A percentile compares a stretch with the other conserved stretches of the same genome.
Evolutionary conservation across 2,888 invertebrate species (phyloP).

Genomic region (Villa cingulata): DNA sequence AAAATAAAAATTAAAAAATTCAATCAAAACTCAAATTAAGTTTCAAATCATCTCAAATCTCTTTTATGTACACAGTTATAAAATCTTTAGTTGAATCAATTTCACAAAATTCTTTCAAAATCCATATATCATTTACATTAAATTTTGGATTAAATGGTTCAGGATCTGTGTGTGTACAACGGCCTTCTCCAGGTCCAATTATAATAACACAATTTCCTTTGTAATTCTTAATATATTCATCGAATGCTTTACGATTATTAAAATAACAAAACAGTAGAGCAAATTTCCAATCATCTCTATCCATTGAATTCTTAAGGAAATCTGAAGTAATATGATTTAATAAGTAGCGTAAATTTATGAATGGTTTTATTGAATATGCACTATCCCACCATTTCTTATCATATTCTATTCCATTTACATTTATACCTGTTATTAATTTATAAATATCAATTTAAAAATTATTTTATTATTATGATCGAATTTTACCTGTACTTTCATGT

Average conservation of each 20-base stretch:
- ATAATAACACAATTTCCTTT: conserved; percentile 53
- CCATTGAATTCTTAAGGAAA: conserved; percentile 37
- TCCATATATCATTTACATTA: conserved; percentile 39
- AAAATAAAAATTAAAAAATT: conserved; percentile 29
- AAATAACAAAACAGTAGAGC: conserved; percentile 72
- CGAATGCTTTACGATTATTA: conserved; percentile 55
- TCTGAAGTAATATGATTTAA: conserved; percentile 27
- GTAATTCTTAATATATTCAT: conserved; percentile 50
- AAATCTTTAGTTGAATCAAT: conserved; percentile 49
- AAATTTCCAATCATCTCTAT: conserved; percentile 18
- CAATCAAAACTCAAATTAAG: not conserved
- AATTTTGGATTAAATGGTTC: conserved; percentile 48
- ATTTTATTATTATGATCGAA: not conserved
- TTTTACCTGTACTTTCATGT: conserved; percentile 46
- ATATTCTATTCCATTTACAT: conserved; percentile 58
- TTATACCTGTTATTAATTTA: conserved; percentile 36
- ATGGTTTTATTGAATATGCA: conserved; percentile 57
- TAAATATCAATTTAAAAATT: not conserved
- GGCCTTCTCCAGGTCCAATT: conserved; percentile 53
- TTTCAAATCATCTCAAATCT: too few species aligned
- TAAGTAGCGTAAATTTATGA: conserved; percentile 49
- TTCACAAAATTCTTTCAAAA: conserved; percentile 41
- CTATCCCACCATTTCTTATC: conserved; percentile 70
- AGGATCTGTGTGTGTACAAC: conserved; percentile 56
- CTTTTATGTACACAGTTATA: conserved; percentile 44